Evolutionary conservation across 2,113 vertebrate genomes (phyloP).

Genomic region (Chloebia gouldiae): DNA sequence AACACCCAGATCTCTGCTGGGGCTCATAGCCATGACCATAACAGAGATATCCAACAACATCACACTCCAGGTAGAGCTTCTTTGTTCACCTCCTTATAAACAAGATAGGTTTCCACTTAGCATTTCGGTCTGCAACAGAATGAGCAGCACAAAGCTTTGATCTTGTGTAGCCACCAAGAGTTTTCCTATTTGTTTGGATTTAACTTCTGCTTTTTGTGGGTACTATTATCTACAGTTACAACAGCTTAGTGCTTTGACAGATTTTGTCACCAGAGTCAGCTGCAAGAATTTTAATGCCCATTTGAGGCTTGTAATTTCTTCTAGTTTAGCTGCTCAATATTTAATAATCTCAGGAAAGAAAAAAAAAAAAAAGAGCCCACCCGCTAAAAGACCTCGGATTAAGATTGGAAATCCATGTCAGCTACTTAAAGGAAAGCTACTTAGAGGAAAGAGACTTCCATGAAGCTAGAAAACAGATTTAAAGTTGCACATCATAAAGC

Average conservation of each 20-base stretch:
- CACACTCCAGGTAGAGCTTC: neutral
- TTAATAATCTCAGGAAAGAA: neutral
- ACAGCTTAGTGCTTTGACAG: neutral
- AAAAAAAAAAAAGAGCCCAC: neutral
- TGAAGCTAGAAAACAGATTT: neutral
- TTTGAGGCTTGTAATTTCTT: neutral
- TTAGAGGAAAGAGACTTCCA: neutral
- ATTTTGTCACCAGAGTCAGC: slow-evolving; percentile 2
- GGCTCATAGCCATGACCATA: fast-evolving
- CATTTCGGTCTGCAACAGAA: fast-evolving
- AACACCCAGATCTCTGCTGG: neutral
- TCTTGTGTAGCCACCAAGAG: neutral
- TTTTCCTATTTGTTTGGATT: neutral
- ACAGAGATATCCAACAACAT: fast-evolving
- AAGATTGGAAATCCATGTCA: neutral
- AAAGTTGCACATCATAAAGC: neutral
- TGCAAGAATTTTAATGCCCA: neutral
- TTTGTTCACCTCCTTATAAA: neutral
- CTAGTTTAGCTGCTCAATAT: neutral
- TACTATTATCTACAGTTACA: neutral
- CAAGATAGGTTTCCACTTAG: neutral
- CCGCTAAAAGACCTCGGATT: neutral
- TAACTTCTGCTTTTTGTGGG: neutral
- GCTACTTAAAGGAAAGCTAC: neutral
- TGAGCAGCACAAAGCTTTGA: neutral